phyloP scores from a whole-genome alignment of 2,113 vertebrate species.

The Platycercus adscitus region DNA sequence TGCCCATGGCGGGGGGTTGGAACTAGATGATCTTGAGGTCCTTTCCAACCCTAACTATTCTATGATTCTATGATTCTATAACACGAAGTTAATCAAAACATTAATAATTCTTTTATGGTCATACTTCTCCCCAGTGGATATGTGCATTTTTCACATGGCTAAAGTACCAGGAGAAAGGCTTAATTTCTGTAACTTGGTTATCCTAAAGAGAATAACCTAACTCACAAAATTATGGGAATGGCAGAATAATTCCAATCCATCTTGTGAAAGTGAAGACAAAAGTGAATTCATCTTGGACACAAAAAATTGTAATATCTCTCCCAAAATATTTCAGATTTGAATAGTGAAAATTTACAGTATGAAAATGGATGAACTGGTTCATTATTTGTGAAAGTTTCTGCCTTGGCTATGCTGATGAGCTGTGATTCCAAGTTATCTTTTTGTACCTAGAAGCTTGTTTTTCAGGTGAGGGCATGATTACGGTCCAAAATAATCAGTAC shows the following conservation, averaged over 20 bases:
- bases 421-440: background rate
- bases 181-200: background rate
- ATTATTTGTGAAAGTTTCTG: background rate
- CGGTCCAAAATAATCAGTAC: background rate
- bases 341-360: constrained; percentile 1
- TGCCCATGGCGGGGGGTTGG: no score
- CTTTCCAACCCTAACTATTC: no score
- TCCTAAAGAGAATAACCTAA: background rate
- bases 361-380: background rate
- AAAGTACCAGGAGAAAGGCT: background rate
- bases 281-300: background rate
- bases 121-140: background rate
- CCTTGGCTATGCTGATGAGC: background rate
- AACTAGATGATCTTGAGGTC: no score
- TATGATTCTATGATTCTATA: background rate
- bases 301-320: background rate
- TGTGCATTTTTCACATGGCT: background rate
- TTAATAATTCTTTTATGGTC: background rate
- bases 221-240: background rate
- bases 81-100: background rate
- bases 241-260: background rate
- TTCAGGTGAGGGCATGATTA: background rate
- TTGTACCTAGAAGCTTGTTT: constrained; percentile 8
- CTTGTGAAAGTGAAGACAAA: background rate
- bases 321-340: background rate